Percentiles rank a stretch among this genome's conserved stretches.
phyloP scores from a whole-genome alignment of 2,797 vertebrate species.

The Crypturellus tataupa region DNA sequence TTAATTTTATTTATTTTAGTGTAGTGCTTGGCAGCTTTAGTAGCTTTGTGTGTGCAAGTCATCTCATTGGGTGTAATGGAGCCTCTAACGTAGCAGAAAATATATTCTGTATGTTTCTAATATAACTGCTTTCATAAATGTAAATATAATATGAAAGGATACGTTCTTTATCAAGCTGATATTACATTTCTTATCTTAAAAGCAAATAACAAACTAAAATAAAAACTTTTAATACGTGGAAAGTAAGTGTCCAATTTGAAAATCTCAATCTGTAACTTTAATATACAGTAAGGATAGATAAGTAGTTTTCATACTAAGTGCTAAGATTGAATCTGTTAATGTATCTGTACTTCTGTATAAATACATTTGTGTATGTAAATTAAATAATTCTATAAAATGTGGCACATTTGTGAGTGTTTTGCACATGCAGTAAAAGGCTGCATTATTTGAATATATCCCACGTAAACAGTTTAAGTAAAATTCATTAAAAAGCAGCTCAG shows the following conservation, averaged over 20 bases:
- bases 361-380: neutral
- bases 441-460: neutral
- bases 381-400: neutral
- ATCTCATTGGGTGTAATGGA: neutral
- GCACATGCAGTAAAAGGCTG: accelerated
- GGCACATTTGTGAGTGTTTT: neutral
- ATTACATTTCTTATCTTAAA: neutral
- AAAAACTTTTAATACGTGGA: neutral
- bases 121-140: neutral
- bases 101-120: neutral
- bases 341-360: neutral
- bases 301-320: neutral
- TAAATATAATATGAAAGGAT: neutral
- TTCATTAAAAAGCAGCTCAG: neutral
- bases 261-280: neutral
- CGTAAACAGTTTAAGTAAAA: neutral
- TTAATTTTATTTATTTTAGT: neutral
- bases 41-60: neutral
- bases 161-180: neutral
- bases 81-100: neutral
- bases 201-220: neutral
- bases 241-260: neutral
- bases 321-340: neutral
- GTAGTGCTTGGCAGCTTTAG: neutral
- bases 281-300: neutral